These are phyloP conservation scores for Gallinago undulata DNA, from an alignment of 2,113 vertebrate genomes.

Conservation along the genomic window DNA sequence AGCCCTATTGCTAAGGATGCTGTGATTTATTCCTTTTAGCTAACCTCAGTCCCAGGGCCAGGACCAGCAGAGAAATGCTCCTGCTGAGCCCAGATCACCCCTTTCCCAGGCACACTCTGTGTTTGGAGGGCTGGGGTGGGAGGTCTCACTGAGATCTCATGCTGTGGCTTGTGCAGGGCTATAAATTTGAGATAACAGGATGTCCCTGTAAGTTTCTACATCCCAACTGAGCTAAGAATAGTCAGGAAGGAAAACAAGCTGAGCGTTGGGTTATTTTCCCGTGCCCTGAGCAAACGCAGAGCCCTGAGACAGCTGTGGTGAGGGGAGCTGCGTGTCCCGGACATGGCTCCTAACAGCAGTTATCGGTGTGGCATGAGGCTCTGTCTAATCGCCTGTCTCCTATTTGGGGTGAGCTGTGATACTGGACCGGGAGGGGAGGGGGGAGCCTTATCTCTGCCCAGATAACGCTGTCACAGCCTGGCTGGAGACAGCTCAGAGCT, in stretches of 20 bases:
- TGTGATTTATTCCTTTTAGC: background rate
- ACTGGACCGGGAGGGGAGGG: background rate
- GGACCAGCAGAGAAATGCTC: background rate
- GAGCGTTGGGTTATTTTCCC: background rate
- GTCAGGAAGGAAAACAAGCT: background rate
- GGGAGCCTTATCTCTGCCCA: conserved; percentile 4
- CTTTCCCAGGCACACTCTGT: background rate
- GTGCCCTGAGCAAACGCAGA: background rate
- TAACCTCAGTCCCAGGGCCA: background rate
- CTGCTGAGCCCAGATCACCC: background rate
- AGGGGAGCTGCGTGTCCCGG: background rate
- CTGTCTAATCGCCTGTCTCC: conserved; percentile 12
- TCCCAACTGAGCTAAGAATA: background rate
- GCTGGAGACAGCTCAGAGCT: background rate
- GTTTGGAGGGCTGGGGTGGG: background rate
- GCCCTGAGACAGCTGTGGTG: background rate
- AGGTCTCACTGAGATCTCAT: background rate
- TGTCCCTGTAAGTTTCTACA: background rate
- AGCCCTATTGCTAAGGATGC: background rate
- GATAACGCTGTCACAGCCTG: background rate
- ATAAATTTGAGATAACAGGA: background rate
- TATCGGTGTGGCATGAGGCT: background rate
- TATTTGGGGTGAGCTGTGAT: background rate
- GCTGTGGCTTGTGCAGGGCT: background rate
- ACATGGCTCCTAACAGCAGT: background rate